These are phyloP conservation scores for Parauchenoglanis ngamensis DNA, from an alignment of 2,797 vertebrate genomes.

Conservation along the genomic window DNA sequence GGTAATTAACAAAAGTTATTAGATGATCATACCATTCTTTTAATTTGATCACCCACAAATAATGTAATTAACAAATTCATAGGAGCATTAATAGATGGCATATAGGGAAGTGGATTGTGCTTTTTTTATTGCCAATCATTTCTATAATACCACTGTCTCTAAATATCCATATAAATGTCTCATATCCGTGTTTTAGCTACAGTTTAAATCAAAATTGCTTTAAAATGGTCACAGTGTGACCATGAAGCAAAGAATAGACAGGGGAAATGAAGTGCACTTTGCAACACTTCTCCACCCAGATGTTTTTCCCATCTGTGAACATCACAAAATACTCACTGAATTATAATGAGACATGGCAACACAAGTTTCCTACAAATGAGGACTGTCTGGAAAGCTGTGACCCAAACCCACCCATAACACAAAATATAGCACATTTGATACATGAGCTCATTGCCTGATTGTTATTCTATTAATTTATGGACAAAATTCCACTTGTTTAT, in stretches of 20 bases:
- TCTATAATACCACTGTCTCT: slow-evolving; percentile 15
- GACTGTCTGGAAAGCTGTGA: background rate
- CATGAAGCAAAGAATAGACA: slow-evolving; percentile 7
- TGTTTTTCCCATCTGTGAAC: slow-evolving; percentile 38
- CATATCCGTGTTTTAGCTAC: slow-evolving; percentile 13
- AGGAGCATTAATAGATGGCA: slow-evolving; percentile 40
- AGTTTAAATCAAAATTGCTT: slow-evolving; percentile 27
- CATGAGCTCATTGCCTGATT: background rate
- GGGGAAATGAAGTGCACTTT: slow-evolving; percentile 21
- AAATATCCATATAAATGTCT: background rate
- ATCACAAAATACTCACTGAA: slow-evolving; percentile 17
- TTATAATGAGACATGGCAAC: slow-evolving; percentile 19
- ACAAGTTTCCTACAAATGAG: slow-evolving; percentile 1
- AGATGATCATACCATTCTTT: slow-evolving; percentile 44
- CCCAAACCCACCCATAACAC: background rate
- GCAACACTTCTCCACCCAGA: slow-evolving; percentile 28
- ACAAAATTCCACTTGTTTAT: background rate
- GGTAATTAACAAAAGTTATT: slow-evolving; percentile 50
- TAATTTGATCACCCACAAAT: slow-evolving; percentile 26
- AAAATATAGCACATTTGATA: background rate
- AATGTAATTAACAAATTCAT: slow-evolving; percentile 49
- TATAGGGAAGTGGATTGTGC: slow-evolving; percentile 30
- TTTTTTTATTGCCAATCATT: slow-evolving; percentile 28
- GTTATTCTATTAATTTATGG: slow-evolving; percentile 11
- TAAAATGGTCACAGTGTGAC: slow-evolving; percentile 24